phyloP scores from a whole-genome alignment of 2,113 vertebrate genomes.

The Scalopus aquaticus region DNA sequence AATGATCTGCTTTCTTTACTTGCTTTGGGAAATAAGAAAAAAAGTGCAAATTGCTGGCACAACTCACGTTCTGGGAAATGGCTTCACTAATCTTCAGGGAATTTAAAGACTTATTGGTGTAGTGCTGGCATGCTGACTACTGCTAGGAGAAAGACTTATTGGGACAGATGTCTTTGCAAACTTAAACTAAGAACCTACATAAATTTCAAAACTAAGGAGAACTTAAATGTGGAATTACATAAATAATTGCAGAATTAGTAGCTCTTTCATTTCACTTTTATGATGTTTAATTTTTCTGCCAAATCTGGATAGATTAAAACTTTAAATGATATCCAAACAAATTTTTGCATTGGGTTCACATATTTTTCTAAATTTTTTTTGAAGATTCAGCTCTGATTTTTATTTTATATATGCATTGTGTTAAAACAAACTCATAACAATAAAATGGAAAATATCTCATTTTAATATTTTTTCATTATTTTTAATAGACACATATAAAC shows the following conservation, averaged over 20 bases:
- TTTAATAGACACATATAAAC: neutral
- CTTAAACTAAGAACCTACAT: neutral
- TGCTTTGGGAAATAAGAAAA: slow-evolving; percentile 19
- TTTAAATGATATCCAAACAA: neutral
- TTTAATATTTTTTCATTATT: neutral
- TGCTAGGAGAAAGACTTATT: no score
- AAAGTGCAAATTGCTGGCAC: neutral
- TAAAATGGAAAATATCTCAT: neutral
- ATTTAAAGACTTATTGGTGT: neutral
- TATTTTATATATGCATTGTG: neutral
- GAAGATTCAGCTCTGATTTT: neutral
- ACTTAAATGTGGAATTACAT: neutral
- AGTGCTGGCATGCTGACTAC: no score
- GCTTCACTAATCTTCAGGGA: neutral
- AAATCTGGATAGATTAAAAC: neutral
- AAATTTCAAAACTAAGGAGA: neutral
- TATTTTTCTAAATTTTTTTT: neutral
- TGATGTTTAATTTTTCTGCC: neutral
- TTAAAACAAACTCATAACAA: neutral
- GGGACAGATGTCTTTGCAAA: neutral
- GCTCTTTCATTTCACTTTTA: neutral
- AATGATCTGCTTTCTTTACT: slow-evolving; percentile 37
- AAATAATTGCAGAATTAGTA: neutral
- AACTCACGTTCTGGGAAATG: neutral
- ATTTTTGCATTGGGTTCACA: neutral